phyloP scores from a whole-genome alignment of 1,140 invertebrate species.

The Holotrichia oblita region DNA sequence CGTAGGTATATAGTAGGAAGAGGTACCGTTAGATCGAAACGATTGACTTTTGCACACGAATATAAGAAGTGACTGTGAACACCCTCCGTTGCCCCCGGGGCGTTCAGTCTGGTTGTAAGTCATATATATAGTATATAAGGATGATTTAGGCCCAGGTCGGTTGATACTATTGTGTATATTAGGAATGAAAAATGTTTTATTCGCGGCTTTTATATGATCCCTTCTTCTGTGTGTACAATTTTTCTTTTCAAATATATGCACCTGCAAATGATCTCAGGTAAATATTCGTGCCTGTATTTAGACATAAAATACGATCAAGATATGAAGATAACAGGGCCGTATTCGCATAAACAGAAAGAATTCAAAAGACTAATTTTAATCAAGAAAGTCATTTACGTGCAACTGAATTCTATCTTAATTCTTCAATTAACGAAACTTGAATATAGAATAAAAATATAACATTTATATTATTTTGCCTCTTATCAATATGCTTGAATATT shows the following conservation, averaged over 20 bases:
- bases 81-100: neutral
- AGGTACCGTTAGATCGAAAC: conserved; percentile 46
- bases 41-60: conserved; percentile 43
- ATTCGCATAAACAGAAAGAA: no score
- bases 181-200: conserved; percentile 41
- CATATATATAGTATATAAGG: no score
- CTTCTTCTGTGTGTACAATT: conserved; percentile 32
- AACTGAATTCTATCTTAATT: no score
- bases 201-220: conserved; percentile 47
- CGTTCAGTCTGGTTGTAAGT: neutral
- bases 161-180: conserved; percentile 17
- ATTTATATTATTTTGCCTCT: no score
- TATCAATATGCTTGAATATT: no score
- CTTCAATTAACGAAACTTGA: no score
- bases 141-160: no score
- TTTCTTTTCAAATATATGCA: conserved; percentile 30
- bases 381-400: no score
- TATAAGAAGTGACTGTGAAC: neutral
- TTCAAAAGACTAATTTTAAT: no score
- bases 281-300: neutral
- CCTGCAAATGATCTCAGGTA: conserved; percentile 33
- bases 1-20: neutral
- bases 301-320: neutral
- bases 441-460: no score
- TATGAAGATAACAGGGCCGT: neutral